Evolutionary conservation across 2,888 invertebrate genomes (phyloP).

Genomic region (Lasioglossum leucozonium): DNA sequence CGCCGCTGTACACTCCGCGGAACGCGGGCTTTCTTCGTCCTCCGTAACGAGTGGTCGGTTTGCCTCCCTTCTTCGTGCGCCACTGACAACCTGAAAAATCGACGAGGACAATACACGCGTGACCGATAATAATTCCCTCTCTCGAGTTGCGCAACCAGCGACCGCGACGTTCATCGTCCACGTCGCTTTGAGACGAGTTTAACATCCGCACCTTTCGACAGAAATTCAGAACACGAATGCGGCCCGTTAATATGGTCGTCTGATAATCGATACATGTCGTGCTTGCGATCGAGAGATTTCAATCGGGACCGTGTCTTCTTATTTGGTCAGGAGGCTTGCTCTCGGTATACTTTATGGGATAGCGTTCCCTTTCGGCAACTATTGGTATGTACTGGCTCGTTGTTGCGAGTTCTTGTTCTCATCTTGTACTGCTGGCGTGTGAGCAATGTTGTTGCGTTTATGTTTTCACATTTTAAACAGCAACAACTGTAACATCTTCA

Average conservation of each 20-base stretch:
- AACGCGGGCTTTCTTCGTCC: background rate
- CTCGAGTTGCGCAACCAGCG: background rate
- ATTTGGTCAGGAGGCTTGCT: background rate
- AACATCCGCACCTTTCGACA: conserved; percentile 8
- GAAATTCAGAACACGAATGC: conserved; percentile 20
- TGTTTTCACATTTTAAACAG: no score
- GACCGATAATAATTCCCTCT: conserved; percentile 26
- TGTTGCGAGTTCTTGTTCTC: background rate
- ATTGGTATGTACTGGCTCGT: background rate
- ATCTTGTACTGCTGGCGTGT: background rate
- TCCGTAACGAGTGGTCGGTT: background rate
- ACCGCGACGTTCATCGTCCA: background rate
- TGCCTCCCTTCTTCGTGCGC: background rate
- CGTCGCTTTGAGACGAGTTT: background rate
- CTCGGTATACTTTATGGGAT: background rate
- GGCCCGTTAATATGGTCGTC: conserved; percentile 14
- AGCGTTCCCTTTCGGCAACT: background rate
- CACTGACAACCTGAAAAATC: conserved; percentile 21
- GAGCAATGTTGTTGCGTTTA: background rate
- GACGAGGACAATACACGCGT: background rate
- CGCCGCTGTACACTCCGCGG: conserved; percentile 9
- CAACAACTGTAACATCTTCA: no score
- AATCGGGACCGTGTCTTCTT: background rate
- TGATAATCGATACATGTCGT: conserved; percentile 28
- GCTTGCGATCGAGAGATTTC: background rate